Conservation (phyloP, 1,140 invertebrate species). For the Phymorhynchus buccinoides region DNA sequence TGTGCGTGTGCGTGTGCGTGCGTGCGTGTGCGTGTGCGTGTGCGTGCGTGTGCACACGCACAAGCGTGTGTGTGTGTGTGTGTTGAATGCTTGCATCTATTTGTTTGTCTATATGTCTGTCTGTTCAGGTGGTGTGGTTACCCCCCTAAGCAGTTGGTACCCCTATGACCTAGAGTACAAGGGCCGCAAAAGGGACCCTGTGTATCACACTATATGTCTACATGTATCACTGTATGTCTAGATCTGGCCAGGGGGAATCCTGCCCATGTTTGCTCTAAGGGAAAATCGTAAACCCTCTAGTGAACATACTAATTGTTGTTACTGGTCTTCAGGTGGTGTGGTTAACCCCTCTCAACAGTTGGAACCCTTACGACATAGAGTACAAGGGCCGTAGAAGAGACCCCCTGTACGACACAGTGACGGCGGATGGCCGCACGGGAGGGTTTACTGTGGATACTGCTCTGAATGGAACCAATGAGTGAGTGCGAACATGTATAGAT, state of each 20-base stretch:
- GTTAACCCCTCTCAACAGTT: conserved; percentile 51
- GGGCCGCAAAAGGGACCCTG: no score
- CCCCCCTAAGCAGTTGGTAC: no score
- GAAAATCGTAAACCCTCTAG: no score
- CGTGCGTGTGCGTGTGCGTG: background rate
- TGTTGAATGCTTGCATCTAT: no score
- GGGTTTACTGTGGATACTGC: conserved; percentile 50
- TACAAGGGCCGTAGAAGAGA: background rate
- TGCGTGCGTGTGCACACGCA: background rate
- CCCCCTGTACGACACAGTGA: conserved; percentile 5
- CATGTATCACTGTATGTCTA: no score
- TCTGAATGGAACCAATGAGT: conserved; percentile 54
- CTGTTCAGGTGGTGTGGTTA: no score
- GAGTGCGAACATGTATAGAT: no score
- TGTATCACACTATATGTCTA: no score
- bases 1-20: background rate
- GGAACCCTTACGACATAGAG: conserved; percentile 58
- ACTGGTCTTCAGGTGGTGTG: conserved; percentile 45
- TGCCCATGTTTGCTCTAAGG: no score
- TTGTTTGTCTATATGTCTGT: no score
- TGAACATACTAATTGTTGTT: background rate
- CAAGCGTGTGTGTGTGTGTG: background rate
- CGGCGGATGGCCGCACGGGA: conserved; percentile 52
- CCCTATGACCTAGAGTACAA: no score
- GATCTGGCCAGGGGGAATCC: no score